A percentile compares a stretch with the other conserved stretches of the same genome.
phyloP scores from a whole-genome alignment of 2,113 vertebrate species.

The Spilogale gracilis region DNA sequence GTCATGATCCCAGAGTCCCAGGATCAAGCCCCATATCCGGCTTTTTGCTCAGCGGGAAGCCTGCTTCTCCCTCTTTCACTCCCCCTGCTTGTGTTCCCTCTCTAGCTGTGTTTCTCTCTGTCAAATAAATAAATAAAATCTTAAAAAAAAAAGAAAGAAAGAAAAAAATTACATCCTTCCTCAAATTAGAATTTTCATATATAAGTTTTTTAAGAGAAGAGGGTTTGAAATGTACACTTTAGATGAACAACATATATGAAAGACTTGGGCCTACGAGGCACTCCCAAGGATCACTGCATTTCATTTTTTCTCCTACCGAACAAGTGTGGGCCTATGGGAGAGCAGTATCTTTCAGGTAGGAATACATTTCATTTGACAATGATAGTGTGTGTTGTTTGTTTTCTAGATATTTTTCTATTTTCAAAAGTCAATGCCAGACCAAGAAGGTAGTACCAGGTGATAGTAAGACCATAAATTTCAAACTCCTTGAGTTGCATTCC shows the following conservation, averaged over 20 bases:
- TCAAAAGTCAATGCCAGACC: background rate
- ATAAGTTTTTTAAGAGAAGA: conserved; percentile 4
- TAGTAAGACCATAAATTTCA: background rate
- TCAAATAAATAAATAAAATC: no score
- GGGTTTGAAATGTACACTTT: background rate
- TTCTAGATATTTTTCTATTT: background rate
- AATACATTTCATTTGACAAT: background rate
- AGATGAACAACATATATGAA: background rate
- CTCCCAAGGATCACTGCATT: background rate
- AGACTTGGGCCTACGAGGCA: background rate
- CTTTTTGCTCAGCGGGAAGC: no score
- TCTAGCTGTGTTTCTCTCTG: no score
- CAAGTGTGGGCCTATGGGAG: background rate
- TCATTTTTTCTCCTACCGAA: background rate
- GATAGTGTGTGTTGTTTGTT: background rate
- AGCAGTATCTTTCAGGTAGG: background rate
- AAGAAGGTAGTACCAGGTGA: background rate
- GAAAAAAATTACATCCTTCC: background rate
- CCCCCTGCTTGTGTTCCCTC: no score
- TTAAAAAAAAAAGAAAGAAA: no score
- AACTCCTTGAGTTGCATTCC: background rate
- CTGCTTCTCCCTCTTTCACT: no score
- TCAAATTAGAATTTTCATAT: background rate
- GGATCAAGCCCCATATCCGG: no score
- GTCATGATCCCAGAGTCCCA: no score